These are phyloP conservation scores for Arnoldichthys spilopterus DNA, from an alignment of 2,797 vertebrate genomes.

Conservation along the genomic window DNA sequence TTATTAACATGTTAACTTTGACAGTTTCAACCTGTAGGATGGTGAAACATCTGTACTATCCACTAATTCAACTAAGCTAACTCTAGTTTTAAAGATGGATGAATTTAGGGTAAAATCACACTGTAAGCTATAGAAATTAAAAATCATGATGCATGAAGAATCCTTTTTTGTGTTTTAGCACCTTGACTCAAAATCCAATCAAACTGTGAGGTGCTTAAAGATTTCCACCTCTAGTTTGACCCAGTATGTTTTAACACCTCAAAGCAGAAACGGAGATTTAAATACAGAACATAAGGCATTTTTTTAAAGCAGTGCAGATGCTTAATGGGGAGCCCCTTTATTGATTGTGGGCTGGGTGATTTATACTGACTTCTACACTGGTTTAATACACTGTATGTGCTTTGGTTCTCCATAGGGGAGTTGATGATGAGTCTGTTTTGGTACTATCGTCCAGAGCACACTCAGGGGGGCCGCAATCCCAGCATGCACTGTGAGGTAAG, in stretches of 20 bases:
- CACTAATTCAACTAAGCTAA: too few relatives aligned
- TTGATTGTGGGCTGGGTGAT: not conserved
- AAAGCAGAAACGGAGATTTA: not conserved
- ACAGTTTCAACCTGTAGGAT: too few relatives aligned
- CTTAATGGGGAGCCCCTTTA: not conserved
- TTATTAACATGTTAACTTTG: too few relatives aligned
- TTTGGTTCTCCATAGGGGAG: constrained; percentile 81
- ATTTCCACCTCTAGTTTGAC: not conserved
- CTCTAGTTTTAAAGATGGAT: not conserved
- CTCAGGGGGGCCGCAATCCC: constrained; percentile 93
- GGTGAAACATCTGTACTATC: too few relatives aligned
- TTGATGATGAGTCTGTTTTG: constrained; percentile 99
- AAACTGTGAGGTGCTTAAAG: not conserved
- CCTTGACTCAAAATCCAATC: not conserved
- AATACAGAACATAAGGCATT: not conserved
- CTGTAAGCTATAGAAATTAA: not conserved
- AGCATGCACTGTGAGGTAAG: constrained; percentile 94
- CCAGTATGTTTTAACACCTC: not conserved
- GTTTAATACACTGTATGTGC: constrained; percentile 31
- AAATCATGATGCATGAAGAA: not conserved
- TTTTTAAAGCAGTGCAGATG: not conserved
- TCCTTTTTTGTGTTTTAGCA: too few relatives aligned
- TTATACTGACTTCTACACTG: constrained; percentile 1
- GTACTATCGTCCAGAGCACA: constrained; percentile 99
- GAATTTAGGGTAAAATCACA: not conserved